A percentile compares a stretch with the other conserved stretches of the same genome.
These are phyloP conservation scores for Tenthredo distinguenda DNA, from an alignment of 2,888 invertebrate species.

Conservation along the genomic window DNA sequence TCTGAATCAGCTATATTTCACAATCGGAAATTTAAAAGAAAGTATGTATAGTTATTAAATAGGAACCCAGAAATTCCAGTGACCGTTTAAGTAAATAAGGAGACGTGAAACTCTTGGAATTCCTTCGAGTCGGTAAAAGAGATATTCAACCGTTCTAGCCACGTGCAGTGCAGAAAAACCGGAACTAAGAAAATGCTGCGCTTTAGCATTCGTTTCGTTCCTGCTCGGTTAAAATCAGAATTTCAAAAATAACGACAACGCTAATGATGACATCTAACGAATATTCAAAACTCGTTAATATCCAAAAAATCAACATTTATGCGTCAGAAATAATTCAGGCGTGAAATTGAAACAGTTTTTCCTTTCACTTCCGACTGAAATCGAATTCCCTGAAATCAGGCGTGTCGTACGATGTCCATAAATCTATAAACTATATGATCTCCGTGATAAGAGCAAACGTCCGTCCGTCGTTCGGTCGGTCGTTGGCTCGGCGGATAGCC, in stretches of 20 bases:
- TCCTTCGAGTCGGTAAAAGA: neutral
- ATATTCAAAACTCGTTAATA: neutral
- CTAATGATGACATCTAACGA: no score
- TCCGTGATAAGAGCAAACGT: neutral
- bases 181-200: neutral
- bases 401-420: neutral
- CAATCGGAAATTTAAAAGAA: neutral
- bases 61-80: neutral
- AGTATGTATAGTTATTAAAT: neutral
- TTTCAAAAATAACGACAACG: no score
- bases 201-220: neutral
- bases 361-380: neutral
- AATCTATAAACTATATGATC: neutral
- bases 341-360: neutral
- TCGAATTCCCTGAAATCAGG: neutral
- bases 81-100: neutral
- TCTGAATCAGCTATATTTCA: neutral
- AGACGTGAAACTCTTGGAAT: neutral
- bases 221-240: no score
- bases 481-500: constrained; percentile 33
- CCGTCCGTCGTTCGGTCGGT: constrained; percentile 6
- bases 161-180: neutral
- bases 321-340: neutral
- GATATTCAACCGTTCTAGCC: neutral
- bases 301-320: neutral